Base-by-base conservation (phyloP, 2,888 invertebrate species). In the Ichneumoninae sp. region DNA sequence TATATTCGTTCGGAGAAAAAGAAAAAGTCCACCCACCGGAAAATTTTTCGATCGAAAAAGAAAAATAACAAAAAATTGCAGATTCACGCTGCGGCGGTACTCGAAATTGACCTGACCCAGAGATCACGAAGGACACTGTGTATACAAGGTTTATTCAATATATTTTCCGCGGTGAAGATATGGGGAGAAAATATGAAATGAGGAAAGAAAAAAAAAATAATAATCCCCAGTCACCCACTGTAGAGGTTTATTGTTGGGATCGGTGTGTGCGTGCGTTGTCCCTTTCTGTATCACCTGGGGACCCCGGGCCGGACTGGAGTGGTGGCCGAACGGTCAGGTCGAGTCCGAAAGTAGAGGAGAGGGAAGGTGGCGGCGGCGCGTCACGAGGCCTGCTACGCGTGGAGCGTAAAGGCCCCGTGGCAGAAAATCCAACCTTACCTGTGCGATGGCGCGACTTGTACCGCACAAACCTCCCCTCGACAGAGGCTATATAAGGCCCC, bases 401-500 rank as follows among this genome's bases (percentile, higher is more conserved):
- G 80, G 82, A 77, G 75, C 62, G 74, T 52, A 52, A 26, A 26
- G 76, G 77, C 79, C 82, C 80, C 22, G 57, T 36, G 44, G 52
- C 72, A 66, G 44, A 36, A 36, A 76, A 77, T 71, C 78, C 52
- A 79, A 26, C 74, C 78, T 82, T 84, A 82, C 84, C 81, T 83
- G 78, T 60, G 22, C 36, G 10, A 19, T 50, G 66, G 66, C 54
- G 57, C 68, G 78, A 76, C 44, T 10, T 47, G 74, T 60, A 44
- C 47, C 26, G 40, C 71, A 50, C 69, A 88, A 83, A 87, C 88
- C 85, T 88, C 86, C 87, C 89, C 72, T 50, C 65, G 47, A 72
- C 78, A 85, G 80, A 90, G 89, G 87, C 89, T 93, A 93, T 93
- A 92, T 93, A 93, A 93, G 93, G 92, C 93, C 93, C 88, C 91